Conservation (phyloP, 2,888 invertebrate genomes). For the Dasypolia templi region DNA sequence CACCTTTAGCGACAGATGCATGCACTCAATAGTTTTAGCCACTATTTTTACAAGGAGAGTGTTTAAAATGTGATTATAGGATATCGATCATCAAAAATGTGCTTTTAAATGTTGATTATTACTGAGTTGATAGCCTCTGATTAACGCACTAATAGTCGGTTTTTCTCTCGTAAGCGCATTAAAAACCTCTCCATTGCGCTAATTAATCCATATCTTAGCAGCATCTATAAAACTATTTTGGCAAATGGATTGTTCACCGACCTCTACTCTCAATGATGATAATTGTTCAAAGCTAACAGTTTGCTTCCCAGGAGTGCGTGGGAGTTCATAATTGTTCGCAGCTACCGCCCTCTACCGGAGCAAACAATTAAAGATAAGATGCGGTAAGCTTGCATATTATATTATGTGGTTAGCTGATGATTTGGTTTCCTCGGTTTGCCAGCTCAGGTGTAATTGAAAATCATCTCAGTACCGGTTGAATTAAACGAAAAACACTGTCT, state of each 20-base stretch:
- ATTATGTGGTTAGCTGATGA: constrained; percentile 29
- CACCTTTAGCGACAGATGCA: too few relatives aligned
- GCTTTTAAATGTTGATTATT: too few relatives aligned
- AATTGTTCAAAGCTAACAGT: constrained; percentile 60
- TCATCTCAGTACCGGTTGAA: not conserved
- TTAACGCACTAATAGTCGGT: too few relatives aligned
- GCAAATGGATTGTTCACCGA: constrained; percentile 59
- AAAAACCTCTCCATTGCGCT: constrained; percentile 16
- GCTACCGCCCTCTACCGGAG: constrained; percentile 60
- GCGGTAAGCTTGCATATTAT: constrained; percentile 44
- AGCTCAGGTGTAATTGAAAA: constrained; percentile 13
- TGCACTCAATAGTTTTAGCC: too few relatives aligned
- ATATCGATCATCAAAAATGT: too few relatives aligned
- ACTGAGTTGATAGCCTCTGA: too few relatives aligned
- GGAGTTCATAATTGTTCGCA: constrained; percentile 74
- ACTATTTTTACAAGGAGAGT: too few relatives aligned
- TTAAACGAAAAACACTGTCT: not conserved
- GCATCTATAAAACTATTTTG: constrained; percentile 50
- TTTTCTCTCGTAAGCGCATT: too few relatives aligned
- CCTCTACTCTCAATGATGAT: constrained; percentile 61
- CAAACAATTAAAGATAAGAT: constrained; percentile 48
- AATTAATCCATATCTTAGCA: constrained; percentile 50
- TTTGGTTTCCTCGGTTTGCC: constrained; percentile 19
- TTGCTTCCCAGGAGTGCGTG: constrained; percentile 69
- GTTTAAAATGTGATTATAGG: too few relatives aligned